A percentile compares a stretch with the other conserved stretches of the same genome.
phyloP scores from a whole-genome alignment of 2,113 vertebrate genomes.

The Athene cunicularia region DNA sequence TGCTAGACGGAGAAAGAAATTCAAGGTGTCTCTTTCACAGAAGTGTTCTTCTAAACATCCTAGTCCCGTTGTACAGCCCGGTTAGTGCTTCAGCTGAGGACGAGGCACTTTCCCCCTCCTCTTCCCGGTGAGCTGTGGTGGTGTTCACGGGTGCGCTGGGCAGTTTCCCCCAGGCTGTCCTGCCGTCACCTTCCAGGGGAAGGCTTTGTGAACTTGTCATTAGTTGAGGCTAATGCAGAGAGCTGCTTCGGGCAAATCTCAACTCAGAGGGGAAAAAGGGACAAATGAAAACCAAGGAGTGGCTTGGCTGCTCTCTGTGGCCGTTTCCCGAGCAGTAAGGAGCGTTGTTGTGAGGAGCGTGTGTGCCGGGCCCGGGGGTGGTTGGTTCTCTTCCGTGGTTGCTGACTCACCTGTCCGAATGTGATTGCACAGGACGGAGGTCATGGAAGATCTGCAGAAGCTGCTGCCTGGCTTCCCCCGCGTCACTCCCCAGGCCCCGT shows the following conservation, averaged over 20 bases:
- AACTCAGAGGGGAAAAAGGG: neutral
- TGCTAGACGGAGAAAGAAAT: neutral
- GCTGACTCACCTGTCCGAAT: neutral
- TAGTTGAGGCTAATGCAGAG: neutral
- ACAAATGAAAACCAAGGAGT: neutral
- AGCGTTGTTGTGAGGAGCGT: neutral
- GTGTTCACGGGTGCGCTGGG: neutral
- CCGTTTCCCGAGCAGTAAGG: neutral
- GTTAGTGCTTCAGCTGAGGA: neutral
- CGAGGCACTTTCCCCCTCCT: neutral
- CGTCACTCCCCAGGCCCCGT: constrained; percentile 85
- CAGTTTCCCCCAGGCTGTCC: neutral
- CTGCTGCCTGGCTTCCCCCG: constrained; percentile 90
- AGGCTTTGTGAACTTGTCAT: neutral
- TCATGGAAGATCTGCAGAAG: constrained; percentile 94
- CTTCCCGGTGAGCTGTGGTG: neutral
- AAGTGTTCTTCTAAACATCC: neutral
- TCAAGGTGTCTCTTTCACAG: neutral
- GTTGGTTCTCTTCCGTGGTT: neutral
- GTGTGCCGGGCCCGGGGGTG: accelerated
- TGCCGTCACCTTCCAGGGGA: neutral
- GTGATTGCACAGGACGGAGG: constrained; percentile 83
- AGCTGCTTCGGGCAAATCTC: neutral
- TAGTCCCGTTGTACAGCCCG: neutral
- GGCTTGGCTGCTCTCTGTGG: neutral